phyloP scores from a whole-genome alignment of 2,888 invertebrate genomes.

The Luffia ferchaultella region DNA sequence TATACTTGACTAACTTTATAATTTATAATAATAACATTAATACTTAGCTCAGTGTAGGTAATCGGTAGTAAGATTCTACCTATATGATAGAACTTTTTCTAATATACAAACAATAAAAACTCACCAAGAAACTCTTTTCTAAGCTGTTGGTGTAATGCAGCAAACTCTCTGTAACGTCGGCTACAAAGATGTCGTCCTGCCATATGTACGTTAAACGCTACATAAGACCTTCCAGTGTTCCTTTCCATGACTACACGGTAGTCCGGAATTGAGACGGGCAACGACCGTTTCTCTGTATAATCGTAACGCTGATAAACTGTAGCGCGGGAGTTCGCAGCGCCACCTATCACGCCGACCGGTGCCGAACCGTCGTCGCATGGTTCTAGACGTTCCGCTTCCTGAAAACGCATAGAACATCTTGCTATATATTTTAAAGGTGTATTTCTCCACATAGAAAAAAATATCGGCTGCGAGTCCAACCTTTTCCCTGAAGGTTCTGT shows the following conservation, averaged over 20 bases:
- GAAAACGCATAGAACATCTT: constrained; percentile 14
- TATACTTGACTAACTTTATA: no score
- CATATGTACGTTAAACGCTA: constrained; percentile 98
- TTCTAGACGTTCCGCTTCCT: constrained; percentile 86
- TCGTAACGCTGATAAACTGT: constrained; percentile 74
- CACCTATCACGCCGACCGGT: constrained; percentile 50
- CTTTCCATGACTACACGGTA: constrained; percentile 87
- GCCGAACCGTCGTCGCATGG: constrained; percentile 78
- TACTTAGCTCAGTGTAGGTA: no score
- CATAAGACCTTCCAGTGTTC: constrained; percentile 88
- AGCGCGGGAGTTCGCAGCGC: constrained; percentile 53
- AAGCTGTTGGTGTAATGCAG: constrained; percentile 84
- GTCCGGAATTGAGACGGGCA: constrained; percentile 92
- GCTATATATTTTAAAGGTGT: constrained; percentile 7
- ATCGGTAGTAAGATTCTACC: neutral
- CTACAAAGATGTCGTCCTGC: constrained; percentile 98
- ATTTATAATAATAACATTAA: no score
- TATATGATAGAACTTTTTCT: neutral
- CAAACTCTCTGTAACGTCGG: constrained; percentile 94
- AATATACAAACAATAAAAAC: constrained; percentile 10
- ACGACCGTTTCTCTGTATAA: constrained; percentile 92
- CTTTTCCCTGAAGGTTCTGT: no score
- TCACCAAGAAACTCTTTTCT: constrained; percentile 91
- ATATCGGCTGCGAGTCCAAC: no score
- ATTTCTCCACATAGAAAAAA: no score